phyloP scores from a whole-genome alignment of 2,888 invertebrate genomes.

The Leptogaster cylindrica region DNA sequence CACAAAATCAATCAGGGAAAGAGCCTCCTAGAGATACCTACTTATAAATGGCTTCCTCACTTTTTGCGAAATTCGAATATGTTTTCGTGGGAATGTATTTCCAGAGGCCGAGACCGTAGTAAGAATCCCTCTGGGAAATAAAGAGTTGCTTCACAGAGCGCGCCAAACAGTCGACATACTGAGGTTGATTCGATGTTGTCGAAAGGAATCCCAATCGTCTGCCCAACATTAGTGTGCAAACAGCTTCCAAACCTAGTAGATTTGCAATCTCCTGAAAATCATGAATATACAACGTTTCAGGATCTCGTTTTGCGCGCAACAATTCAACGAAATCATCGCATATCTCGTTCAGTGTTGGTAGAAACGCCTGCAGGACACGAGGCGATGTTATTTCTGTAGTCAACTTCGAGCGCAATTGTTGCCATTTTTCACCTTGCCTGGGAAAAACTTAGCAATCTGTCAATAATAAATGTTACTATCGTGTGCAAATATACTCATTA shows the following conservation, averaged over 20 bases:
- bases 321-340: conserved; percentile 79
- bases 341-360: conserved; percentile 76
- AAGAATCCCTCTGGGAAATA: conserved; percentile 79
- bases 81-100: conserved; percentile 77
- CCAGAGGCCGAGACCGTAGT: conserved; percentile 83
- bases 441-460: conserved; percentile 12
- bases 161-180: conserved; percentile 70
- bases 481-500: conserved; percentile 73
- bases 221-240: conserved; percentile 80
- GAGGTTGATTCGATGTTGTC: conserved; percentile 63
- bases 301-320: conserved; percentile 66
- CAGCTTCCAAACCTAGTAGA: conserved; percentile 81
- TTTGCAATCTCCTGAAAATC: conserved; percentile 78
- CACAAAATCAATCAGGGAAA: background rate
- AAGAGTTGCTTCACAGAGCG: conserved; percentile 80
- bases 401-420: conserved; percentile 72
- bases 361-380: conserved; percentile 74
- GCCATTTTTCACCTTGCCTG: conserved; percentile 82
- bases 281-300: conserved; percentile 65
- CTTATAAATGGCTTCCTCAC: conserved; percentile 83
- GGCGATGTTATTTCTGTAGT: conserved; percentile 80
- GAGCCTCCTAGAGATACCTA: conserved; percentile 60
- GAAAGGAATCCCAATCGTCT: conserved; percentile 76
- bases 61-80: conserved; percentile 72
- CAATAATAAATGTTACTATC: conserved; percentile 24